These are phyloP conservation scores for Drosophila nigrodunni DNA, from an alignment of 1,140 invertebrate species.

Conservation along the genomic window DNA sequence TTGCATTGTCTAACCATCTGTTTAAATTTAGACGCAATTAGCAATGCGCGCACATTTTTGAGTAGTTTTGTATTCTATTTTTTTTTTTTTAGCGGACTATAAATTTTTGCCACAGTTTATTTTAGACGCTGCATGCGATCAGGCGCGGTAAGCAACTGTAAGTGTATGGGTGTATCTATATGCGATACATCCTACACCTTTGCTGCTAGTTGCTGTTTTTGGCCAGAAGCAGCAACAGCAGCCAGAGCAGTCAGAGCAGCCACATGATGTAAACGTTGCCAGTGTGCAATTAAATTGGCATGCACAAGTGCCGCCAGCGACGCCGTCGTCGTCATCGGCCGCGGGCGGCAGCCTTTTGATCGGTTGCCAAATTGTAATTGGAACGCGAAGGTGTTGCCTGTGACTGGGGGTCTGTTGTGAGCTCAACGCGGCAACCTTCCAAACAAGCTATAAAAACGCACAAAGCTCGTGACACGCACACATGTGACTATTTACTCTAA, in stretches of 20 bases:
- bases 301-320: conserved; percentile 72
- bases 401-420: conserved; percentile 36
- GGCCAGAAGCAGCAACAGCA: conserved; percentile 55
- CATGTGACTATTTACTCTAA: conserved; percentile 1
- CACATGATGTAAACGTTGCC: conserved; percentile 60
- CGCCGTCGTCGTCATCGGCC: conserved; percentile 23
- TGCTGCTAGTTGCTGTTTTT: conserved; percentile 69
- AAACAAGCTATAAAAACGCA: conserved; percentile 62
- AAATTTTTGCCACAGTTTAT: conserved; percentile 82
- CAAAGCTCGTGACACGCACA: conserved; percentile 38
- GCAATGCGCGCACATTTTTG: conserved; percentile 81
- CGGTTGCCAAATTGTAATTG: conserved; percentile 81
- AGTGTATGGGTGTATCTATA: conserved; percentile 33
- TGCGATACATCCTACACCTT: conserved; percentile 77
- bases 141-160: conserved; percentile 57
- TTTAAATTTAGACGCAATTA: conserved; percentile 79
- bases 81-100: conserved; percentile 55
- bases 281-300: conserved; percentile 79
- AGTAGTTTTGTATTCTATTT: conserved; percentile 44
- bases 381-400: conserved; percentile 80
- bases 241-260: conserved; percentile 34
- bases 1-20: conserved; percentile 21
- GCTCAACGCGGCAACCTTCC: conserved; percentile 63
- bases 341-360: conserved; percentile 79
- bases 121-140: conserved; percentile 80